Conservation (phyloP, 2,113 vertebrate genomes). For the Carassius gibelio region DNA sequence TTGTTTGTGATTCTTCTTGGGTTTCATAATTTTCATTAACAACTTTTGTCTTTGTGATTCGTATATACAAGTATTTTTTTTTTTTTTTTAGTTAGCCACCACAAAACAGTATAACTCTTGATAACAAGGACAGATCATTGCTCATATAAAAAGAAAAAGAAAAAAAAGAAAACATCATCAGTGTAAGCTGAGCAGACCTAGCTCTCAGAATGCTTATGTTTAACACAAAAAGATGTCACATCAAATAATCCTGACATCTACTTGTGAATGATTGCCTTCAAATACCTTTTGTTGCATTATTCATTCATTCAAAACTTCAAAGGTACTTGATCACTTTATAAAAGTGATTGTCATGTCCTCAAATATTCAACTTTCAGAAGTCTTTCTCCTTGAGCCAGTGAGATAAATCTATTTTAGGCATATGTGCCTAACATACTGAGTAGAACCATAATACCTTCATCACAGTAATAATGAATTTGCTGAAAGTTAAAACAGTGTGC, state of each 20-base stretch:
- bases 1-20: neutral
- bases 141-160: neutral
- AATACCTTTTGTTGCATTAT: constrained; percentile 38
- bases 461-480: neutral
- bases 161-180: neutral
- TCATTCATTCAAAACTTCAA: constrained; percentile 40
- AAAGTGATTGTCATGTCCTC: constrained; percentile 23
- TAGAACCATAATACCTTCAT: neutral
- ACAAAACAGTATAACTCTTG: neutral
- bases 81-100: neutral
- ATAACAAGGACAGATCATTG: neutral
- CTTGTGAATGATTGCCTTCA: constrained; percentile 17
- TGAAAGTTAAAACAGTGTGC: neutral
- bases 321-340: constrained; percentile 29
- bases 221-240: neutral
- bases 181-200: neutral
- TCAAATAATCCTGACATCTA: constrained; percentile 30
- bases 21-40: neutral
- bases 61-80: neutral
- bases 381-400: constrained; percentile 1
- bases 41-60: neutral
- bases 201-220: constrained; percentile 13
- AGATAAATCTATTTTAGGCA: neutral
- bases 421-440: neutral
- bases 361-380: neutral